A percentile compares a stretch with the other conserved stretches of the same genome.
Conservation (phyloP, 2,888 invertebrate species). For the Steinernema carpocapsae region DNA sequence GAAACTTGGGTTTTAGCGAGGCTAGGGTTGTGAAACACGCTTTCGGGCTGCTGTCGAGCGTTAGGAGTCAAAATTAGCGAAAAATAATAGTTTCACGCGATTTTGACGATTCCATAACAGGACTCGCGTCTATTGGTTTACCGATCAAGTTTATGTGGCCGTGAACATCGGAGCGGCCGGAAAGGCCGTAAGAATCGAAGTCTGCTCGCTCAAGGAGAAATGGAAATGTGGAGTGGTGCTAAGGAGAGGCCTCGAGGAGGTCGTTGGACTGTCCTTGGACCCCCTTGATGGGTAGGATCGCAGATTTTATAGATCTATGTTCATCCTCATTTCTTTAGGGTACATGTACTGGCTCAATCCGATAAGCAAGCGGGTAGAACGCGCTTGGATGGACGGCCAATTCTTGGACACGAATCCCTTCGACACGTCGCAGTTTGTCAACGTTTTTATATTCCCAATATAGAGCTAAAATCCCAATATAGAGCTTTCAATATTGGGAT, state of each 20-base stretch:
- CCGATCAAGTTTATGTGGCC: conserved; percentile 47
- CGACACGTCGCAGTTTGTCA: conserved; percentile 41
- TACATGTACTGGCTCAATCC: conserved; percentile 56
- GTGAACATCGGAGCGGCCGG: conserved; percentile 40
- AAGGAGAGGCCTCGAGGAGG: conserved; percentile 43
- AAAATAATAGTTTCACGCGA: no score
- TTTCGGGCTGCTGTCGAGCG: no score
- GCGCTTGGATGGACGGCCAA: conserved; percentile 53
- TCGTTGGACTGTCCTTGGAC: conserved; percentile 50
- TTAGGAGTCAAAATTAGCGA: no score
- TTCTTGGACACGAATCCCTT: conserved; percentile 50
- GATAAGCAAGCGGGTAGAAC: conserved; percentile 49
- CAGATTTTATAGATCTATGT: neutral
- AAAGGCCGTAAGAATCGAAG: conserved; percentile 47
- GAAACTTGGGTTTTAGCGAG: no score
- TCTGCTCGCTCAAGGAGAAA: conserved; percentile 33
- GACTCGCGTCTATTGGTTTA: no score
- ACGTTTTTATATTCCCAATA: conserved; percentile 40
- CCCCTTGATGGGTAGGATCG: conserved; percentile 50
- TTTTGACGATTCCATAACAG: no score
- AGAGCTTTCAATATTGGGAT: conserved; percentile 42
- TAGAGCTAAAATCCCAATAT: conserved; percentile 47
- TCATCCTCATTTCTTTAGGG: conserved; percentile 39
- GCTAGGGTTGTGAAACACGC: no score
- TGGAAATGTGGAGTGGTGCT: conserved; percentile 37